A percentile compares a stretch with the other conserved stretches of the same genome.
Evolutionary conservation across 2,113 vertebrate genomes (phyloP).

Genomic region (Pelobates fuscus): DNA sequence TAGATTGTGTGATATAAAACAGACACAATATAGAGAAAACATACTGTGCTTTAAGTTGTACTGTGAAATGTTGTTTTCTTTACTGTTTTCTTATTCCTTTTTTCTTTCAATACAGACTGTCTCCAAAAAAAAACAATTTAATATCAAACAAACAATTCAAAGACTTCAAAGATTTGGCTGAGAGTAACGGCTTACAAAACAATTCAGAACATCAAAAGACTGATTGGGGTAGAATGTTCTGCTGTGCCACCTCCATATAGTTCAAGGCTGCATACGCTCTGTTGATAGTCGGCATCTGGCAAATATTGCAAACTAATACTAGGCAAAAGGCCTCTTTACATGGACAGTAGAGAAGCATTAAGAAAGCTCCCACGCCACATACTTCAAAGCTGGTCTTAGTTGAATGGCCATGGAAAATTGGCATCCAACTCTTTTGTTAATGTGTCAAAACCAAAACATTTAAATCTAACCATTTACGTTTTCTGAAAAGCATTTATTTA

Average conservation of each 20-base stretch:
- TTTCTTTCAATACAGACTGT: background rate
- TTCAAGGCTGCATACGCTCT: conserved; percentile 37
- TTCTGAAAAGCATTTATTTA: conserved; percentile 29
- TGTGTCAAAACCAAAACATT: conserved; percentile 17
- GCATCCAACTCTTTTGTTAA: conserved; percentile 12
- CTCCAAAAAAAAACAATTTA: conserved; percentile 20
- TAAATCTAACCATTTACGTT: conserved; percentile 22
- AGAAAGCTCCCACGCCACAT: conserved; percentile 38
- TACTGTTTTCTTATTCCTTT: background rate
- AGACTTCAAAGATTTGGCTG: conserved; percentile 25
- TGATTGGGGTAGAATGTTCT: conserved; percentile 38
- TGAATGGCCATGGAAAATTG: conserved; percentile 33
- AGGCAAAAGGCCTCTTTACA: conserved; percentile 13
- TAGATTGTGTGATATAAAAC: too few relatives aligned
- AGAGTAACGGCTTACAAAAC: conserved; percentile 41
- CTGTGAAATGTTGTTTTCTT: background rate
- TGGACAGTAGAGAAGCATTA: conserved; percentile 21
- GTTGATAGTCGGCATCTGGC: conserved; percentile 36
- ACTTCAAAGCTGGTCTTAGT: conserved; percentile 43
- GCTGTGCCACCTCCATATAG: conserved; percentile 36
- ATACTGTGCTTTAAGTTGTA: too few relatives aligned
- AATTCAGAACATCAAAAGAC: conserved; percentile 45
- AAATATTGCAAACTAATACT: conserved; percentile 26
- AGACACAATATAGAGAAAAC: too few relatives aligned
- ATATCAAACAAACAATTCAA: conserved; percentile 38